Base-by-base conservation (phyloP, 2,113 vertebrate species). In the Nerophis lumbriciformis region DNA sequence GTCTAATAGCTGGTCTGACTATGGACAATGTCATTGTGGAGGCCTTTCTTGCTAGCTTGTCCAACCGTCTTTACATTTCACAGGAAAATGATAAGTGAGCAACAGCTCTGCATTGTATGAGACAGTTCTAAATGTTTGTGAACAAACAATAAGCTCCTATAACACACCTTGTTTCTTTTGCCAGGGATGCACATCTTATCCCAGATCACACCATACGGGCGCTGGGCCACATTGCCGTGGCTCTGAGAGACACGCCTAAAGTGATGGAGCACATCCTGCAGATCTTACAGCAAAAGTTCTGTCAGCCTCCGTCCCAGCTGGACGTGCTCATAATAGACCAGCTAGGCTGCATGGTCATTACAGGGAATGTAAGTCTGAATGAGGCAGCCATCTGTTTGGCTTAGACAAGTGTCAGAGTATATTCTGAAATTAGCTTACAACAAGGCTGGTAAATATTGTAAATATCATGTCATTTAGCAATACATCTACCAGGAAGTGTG, bases 401-500 rank as follows among this genome's bases (percentile, higher is more conserved):
- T 42, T 1, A 16, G 11, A 16, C 14, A 39, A 3, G 15, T 19
- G 15, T 57, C 53, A 11, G 39, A 8, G 5, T 56, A 16, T 56
- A n/a, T 37, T 6, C n/a, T n/a, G 12, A 56, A 55, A 3, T 8
- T 11, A 51, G 8, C 1, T 21, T 10, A 15, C 15, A 55, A 56
- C 6, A 42, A 9, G 19, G 15, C 9, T 42, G 36, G 10, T 5
- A 48, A 60, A 48, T 48, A 60, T 48, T 49, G 0, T 61, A 45
- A 16, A 5, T 48, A 49, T 14, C 76, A 4, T 68, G 75, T 60
- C 55, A 82, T 77, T 3, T 76, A 98, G 96, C 95, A 95, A 94
- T 97, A 98, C 74, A 97, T 98, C 84, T 98, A 98, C 62, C 92
- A 98, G 83, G 95, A 98, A 73, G 95, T 98, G 10, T 98, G 95